phyloP scores from a whole-genome alignment of 2,113 vertebrate genomes.

The Prunella fulvescens region DNA sequence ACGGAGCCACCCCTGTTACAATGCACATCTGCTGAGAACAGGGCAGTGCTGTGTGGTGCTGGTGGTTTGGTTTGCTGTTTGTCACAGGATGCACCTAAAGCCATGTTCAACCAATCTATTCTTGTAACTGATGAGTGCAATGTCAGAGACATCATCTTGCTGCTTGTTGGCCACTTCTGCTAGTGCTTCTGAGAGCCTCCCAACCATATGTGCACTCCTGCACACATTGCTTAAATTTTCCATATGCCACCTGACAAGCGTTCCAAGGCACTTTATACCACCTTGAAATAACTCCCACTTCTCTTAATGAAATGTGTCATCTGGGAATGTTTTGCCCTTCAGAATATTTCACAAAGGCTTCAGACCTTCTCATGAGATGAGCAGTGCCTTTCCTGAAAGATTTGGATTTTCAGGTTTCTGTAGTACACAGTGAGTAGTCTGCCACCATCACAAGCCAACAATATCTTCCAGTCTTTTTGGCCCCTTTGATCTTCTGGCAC shows the following conservation, averaged over 20 bases:
- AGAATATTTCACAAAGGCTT: neutral
- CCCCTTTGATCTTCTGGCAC: neutral
- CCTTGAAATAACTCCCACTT: conserved; percentile 28
- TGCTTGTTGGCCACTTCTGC: neutral
- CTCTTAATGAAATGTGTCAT: neutral
- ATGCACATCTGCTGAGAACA: neutral
- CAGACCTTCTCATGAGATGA: neutral
- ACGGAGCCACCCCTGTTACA: neutral
- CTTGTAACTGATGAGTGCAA: neutral
- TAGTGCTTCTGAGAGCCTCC: neutral
- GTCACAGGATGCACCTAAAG: neutral
- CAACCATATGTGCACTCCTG: conserved; percentile 10
- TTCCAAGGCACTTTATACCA: neutral
- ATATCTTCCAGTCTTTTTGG: neutral
- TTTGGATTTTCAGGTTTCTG: neutral
- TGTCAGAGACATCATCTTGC: neutral
- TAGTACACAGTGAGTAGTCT: neutral
- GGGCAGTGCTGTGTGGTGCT: neutral
- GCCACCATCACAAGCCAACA: neutral
- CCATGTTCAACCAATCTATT: neutral
- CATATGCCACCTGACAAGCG: conserved; percentile 41
- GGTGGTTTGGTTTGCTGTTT: neutral
- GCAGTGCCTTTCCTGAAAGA: neutral
- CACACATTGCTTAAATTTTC: neutral
- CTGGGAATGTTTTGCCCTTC: conserved; percentile 1